Conservation (phyloP, 2,888 invertebrate genomes). For the Bombylius major region DNA sequence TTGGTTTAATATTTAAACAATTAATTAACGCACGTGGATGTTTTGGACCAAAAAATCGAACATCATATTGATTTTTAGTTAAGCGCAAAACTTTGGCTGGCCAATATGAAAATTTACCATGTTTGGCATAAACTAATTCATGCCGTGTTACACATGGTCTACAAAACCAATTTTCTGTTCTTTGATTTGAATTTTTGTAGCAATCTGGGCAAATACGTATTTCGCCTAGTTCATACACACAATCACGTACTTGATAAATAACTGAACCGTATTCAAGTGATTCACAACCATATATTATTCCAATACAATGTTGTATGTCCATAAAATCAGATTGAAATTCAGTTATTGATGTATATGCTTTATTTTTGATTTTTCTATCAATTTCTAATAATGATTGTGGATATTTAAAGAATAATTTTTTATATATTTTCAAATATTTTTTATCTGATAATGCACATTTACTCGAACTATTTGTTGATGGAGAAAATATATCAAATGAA, state of each 20-base stretch:
- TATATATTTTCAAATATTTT: conserved; percentile 16
- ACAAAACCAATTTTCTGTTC: conserved; percentile 55
- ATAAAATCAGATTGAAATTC: conserved; percentile 53
- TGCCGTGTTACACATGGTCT: conserved; percentile 62
- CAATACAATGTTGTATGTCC: conserved; percentile 62
- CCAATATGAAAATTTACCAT: conserved; percentile 68
- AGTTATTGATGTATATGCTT: conserved; percentile 30
- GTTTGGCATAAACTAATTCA: conserved; percentile 67
- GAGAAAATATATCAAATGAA: conserved; percentile 17
- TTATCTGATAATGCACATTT: conserved; percentile 7
- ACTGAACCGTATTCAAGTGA: conserved; percentile 39
- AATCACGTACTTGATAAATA: conserved; percentile 44
- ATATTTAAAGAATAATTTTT: conserved; percentile 20
- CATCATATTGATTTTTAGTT: conserved; percentile 50
- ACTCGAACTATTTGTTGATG: not conserved
- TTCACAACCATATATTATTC: conserved; percentile 56
- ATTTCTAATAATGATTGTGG: conserved; percentile 31
- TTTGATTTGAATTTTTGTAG: conserved; percentile 67
- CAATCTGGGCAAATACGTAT: conserved; percentile 65
- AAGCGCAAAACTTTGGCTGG: conserved; percentile 65
- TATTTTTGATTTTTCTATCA: conserved; percentile 26
- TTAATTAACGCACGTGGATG: conserved; percentile 59
- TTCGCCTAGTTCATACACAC: conserved; percentile 59
- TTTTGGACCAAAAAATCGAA: conserved; percentile 65
- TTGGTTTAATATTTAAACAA: conserved; percentile 52